Evolutionary conservation across 2,888 invertebrate species (phyloP).

Genomic region (Venustoraphidia nigricollis): DNA sequence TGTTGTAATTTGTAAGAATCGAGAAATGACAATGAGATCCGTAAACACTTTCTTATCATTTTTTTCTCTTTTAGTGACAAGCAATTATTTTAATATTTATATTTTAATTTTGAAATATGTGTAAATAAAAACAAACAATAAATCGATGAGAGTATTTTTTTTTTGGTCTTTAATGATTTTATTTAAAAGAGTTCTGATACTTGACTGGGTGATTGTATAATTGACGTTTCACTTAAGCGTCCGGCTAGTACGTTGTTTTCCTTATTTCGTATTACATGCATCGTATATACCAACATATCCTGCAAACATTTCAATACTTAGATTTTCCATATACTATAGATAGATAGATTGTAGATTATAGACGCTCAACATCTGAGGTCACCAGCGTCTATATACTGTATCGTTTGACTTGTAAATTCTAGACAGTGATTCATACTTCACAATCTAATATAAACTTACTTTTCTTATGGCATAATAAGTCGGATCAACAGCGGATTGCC

Average conservation of each 20-base stretch:
- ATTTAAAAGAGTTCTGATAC: background rate
- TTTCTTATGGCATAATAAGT: conserved; percentile 37
- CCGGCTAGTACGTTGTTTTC: background rate
- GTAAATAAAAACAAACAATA: background rate
- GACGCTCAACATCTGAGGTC: too few relatives aligned
- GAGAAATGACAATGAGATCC: too few relatives aligned
- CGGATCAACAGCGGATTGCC: conserved; percentile 37
- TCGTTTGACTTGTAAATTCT: too few relatives aligned
- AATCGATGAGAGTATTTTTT: background rate
- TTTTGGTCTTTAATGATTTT: background rate
- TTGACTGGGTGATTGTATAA: background rate
- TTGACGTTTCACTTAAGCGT: background rate
- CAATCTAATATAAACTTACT: conserved; percentile 22
- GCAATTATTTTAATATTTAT: too few relatives aligned
- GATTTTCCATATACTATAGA: too few relatives aligned
- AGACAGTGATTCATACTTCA: too few relatives aligned
- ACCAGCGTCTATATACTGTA: too few relatives aligned
- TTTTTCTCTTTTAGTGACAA: too few relatives aligned
- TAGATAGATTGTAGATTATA: too few relatives aligned
- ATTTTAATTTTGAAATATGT: background rate
- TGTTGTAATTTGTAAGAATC: too few relatives aligned
- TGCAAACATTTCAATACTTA: background rate
- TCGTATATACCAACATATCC: background rate
- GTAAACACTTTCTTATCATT: too few relatives aligned
- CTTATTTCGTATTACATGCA: background rate